Base-by-base conservation (phyloP, 2,797 vertebrate species). In the Myotis myotis region DNA sequence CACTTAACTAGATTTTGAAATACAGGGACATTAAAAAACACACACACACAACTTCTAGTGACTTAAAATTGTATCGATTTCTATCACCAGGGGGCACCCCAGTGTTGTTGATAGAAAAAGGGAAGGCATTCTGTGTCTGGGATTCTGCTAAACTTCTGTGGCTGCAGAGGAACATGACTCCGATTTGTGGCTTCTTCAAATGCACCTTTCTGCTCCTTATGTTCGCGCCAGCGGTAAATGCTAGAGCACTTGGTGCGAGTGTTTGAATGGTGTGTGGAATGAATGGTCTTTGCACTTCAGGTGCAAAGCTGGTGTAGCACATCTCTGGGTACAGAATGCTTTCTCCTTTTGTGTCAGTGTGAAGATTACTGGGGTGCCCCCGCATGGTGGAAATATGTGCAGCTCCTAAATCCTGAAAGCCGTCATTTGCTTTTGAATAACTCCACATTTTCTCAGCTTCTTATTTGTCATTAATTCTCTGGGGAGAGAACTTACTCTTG, bases 221-320 rank as follows among this genome's bases (percentile, higher is more conserved):
- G 49, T 41, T 17, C 0, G 8, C 0, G 2, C 36, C 12, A 0
- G n/a, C 6, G 6, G 19, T 70, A 1, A 44, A 6, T 10, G n/a
- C 70, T 36, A 36, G 16, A 20, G 53, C 13, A 23, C 12, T 3
- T 4, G 2, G 3, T 33, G 28, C 5, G 11, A 25, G 74, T 0
- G 2, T n/a, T n/a, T 41, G 66, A 30, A 4, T 20, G 1, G 10
- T 38, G 25, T 15, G 38, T 64, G 25, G 28, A 87, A 10, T 19
- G 51, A 79, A 8, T 23, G 60, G 36, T 20, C 36, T 33, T 30
- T 74, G 78, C 51, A 11, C 71, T 13, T 28, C 30, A 49, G 55
- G 44, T 15, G n/a, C 60, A 4, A 51, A 38, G 57, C n/a, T 80
- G 15, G 1, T 6, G 51, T 30, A 22, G 41, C 11, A 20, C 33